Evolutionary conservation across 2,888 invertebrate species (phyloP).

Genomic region (Acleris cristana): DNA sequence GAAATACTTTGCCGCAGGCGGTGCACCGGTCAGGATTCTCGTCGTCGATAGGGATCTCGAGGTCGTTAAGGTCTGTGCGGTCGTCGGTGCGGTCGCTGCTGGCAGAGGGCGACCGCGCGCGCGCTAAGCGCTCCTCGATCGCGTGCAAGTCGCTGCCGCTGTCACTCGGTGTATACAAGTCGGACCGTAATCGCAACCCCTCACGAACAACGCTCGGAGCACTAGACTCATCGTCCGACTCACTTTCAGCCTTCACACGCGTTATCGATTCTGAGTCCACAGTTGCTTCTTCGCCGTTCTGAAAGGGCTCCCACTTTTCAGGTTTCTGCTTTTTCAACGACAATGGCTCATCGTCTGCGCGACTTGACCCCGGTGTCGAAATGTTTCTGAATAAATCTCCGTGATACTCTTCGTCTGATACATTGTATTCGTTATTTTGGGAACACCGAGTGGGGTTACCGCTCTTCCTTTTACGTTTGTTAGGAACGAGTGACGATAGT

Average conservation of each 20-base stretch:
- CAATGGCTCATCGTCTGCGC: conserved; percentile 72
- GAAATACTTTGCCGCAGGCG: conserved; percentile 94
- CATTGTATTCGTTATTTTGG: conserved; percentile 76
- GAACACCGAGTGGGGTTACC: conserved; percentile 92
- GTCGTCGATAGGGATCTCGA: conserved; percentile 93
- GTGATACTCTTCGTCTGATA: conserved; percentile 77
- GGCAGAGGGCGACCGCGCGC: conserved; percentile 79
- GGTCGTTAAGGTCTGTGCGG: conserved; percentile 76
- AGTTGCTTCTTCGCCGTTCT: conserved; percentile 70
- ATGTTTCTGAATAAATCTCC: conserved; percentile 75
- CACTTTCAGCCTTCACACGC: conserved; percentile 79
- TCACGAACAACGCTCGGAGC: conserved; percentile 78
- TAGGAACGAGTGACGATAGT: conserved; percentile 78
- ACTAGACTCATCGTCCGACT: conserved; percentile 78
- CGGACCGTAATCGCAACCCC: conserved; percentile 73
- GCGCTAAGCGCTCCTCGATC: conserved; percentile 77
- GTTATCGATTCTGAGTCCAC: conserved; percentile 72
- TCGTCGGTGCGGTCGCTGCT: conserved; percentile 75
- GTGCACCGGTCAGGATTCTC: conserved; percentile 94
- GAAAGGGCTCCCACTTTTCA: conserved; percentile 75
- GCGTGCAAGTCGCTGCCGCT: conserved; percentile 80
- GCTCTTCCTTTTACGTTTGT: conserved; percentile 90
- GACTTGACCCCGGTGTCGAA: conserved; percentile 70
- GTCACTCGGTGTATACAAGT: conserved; percentile 79
- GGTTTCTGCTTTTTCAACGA: conserved; percentile 79